phyloP scores from a whole-genome alignment of 2,888 invertebrate genomes.

The Mimas tiliae region DNA sequence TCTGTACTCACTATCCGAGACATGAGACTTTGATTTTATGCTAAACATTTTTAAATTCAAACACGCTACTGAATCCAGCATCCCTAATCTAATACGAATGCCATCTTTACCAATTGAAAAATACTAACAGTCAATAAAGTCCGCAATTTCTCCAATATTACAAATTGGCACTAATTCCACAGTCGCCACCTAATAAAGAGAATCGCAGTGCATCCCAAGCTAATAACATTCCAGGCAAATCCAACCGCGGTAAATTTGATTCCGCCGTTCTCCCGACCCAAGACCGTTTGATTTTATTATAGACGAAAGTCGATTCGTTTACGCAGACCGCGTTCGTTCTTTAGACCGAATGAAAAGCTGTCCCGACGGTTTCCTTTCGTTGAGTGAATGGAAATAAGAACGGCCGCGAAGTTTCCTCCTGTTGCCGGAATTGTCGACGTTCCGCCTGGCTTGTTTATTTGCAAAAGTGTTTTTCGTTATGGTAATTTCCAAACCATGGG shows the following conservation, averaged over 20 bases:
- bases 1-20: too few relatives aligned
- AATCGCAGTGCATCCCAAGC: constrained; percentile 7
- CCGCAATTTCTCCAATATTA: not conserved
- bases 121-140: not conserved
- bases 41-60: not conserved
- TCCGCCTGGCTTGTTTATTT: not conserved
- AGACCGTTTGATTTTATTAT: constrained; percentile 23
- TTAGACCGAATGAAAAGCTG: constrained; percentile 25
- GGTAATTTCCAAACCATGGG: not conserved
- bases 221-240: constrained; percentile 6
- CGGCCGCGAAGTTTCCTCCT: not conserved
- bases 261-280: not conserved
- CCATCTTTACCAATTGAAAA: not conserved
- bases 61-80: not conserved
- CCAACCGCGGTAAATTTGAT: constrained; percentile 20
- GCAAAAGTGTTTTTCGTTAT: not conserved
- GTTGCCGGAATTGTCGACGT: not conserved
- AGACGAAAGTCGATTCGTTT: constrained; percentile 16
- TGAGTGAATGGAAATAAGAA: constrained; percentile 19
- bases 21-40: too few relatives aligned
- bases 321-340: constrained; percentile 19
- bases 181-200: constrained; percentile 17
- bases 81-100: not conserved
- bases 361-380: constrained; percentile 18
- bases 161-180: constrained; percentile 18